Evolutionary conservation across 2,888 invertebrate species (phyloP).

Genomic region (Parnassius orleans): DNA sequence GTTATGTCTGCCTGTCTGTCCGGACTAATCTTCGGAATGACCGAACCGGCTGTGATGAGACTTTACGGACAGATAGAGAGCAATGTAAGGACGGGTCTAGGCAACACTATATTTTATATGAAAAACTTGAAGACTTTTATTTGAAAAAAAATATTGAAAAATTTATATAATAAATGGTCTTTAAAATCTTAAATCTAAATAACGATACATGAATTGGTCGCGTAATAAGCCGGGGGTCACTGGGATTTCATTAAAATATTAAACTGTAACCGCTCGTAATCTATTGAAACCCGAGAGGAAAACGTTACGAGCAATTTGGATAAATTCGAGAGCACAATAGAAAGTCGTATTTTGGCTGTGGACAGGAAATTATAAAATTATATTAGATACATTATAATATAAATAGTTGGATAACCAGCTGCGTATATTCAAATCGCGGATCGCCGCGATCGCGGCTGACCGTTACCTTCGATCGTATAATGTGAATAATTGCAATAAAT

Average conservation of each 20-base stretch:
- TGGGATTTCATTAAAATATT: not conserved
- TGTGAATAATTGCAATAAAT: not conserved
- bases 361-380: conserved; percentile 41
- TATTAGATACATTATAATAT: conserved; percentile 44
- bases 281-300: conserved; percentile 4
- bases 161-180: too few relatives aligned
- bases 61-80: too few relatives aligned
- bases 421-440: conserved; percentile 35
- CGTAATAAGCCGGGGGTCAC: too few relatives aligned
- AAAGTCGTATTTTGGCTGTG: conserved; percentile 42
- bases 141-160: too few relatives aligned
- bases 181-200: too few relatives aligned
- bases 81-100: too few relatives aligned
- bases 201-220: too few relatives aligned
- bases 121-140: too few relatives aligned
- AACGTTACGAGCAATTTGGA: conserved; percentile 3
- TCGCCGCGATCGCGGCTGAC: not conserved
- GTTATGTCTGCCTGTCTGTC: too few relatives aligned
- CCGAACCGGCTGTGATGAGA: too few relatives aligned
- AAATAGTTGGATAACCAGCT: conserved; percentile 40
- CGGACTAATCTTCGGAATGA: too few relatives aligned
- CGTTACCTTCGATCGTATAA: not conserved
- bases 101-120: too few relatives aligned
- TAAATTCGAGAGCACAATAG: conserved; percentile 41
- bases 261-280: conserved; percentile 3